Evolutionary conservation across 1,140 invertebrate species (phyloP), one percentile per base, ranked within the genome.

Genomic region (Pantala flavescens): DNA sequence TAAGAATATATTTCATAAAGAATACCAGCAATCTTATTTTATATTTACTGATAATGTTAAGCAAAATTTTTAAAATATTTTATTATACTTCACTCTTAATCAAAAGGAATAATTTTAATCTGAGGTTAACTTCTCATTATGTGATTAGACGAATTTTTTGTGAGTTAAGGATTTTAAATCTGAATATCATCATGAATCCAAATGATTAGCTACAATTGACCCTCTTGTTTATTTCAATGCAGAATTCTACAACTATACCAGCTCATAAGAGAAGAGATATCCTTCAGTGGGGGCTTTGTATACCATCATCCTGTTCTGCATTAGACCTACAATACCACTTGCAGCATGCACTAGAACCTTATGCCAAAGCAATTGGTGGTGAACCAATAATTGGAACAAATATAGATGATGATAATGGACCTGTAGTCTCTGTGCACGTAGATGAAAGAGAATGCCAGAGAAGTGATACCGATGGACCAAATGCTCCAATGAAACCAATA

Each of bases 271-370:
- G 81, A 7, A 76, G 85, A 16, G 84, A 86, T 76, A 76, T 82
- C 23, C 72, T 87, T 23, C 83, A 85, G 49, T 83, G 86, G 82
- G 87, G 85, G 0, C 81, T 84, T 36, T 88, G 87, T 77, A 82
- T 86, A 7, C 87, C 87, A 0, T 81, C 82, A 0, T 82, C 84
- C 0, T 88, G 87, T 76, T 77, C 79, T 0, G 79, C 84, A 0
- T 74, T 80, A 0, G 85, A 88, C n/a, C 82, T 88, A 16, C 79
- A 84, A 21, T 74, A 79, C 10, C 71, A 72, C 23, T 72, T 72
- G 71, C 23, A 42, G 71, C 23, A 24, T 42, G 28, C 36, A 19
- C 10, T 72, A 23, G 23, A 24, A 19, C 71, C 71, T 7, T 16
- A 19, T 16, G 71, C 23, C 19, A 1, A 16, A 16, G 23, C 71